Conservation (phyloP, 2,113 vertebrate species). For the Tauraco erythrolophus region DNA sequence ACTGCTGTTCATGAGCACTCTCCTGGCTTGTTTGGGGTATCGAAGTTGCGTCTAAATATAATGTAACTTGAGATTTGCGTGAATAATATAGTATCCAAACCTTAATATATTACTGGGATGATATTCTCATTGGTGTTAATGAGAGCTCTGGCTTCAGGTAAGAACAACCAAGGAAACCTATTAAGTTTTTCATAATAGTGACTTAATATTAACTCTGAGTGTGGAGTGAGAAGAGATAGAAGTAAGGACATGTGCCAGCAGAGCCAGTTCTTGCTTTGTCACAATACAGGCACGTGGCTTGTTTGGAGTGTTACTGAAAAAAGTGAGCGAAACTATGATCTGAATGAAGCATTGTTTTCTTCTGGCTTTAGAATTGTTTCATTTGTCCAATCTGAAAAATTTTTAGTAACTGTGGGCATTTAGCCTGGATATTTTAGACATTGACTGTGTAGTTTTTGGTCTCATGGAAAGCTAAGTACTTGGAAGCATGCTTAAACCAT, state of each 20-base stretch:
- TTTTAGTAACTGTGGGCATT: not conserved
- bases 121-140: not conserved
- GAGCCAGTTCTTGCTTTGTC: not conserved
- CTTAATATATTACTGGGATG: not conserved
- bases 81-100: not conserved
- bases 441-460: not conserved
- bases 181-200: not conserved
- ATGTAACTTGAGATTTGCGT: not conserved
- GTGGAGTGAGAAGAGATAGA: not conserved
- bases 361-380: not conserved
- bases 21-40: not conserved
- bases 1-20: not conserved
- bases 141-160: not conserved
- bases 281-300: fast-evolving
- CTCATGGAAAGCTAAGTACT: not conserved
- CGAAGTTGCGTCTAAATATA: not conserved
- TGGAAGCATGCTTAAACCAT: not conserved
- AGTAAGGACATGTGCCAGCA: not conserved
- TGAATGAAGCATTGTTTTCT: not conserved
- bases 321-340: not conserved
- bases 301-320: not conserved
- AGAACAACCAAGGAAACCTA: not conserved
- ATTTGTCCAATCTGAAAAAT: not conserved
- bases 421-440: not conserved
- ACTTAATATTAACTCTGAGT: not conserved